phyloP scores from a whole-genome alignment of 2,797 vertebrate genomes.

The Acipenser ruthenus region DNA sequence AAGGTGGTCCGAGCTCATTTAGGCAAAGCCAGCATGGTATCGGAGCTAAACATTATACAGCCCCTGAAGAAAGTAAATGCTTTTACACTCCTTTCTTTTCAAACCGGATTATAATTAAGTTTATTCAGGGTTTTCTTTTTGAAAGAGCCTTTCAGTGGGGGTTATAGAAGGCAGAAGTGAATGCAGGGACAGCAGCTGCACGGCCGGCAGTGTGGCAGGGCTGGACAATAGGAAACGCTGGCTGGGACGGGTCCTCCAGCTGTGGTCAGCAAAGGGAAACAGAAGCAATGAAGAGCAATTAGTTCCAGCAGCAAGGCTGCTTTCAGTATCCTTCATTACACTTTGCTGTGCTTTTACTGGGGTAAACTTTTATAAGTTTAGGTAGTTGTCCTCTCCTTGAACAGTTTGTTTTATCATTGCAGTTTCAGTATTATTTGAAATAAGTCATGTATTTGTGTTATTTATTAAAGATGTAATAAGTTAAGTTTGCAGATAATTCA shows the following conservation, averaged over 20 bases:
- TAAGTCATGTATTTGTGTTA: too few relatives aligned
- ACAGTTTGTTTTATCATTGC: too few relatives aligned
- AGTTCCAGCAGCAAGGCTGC: slow-evolving; percentile 45
- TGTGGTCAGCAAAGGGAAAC: slow-evolving; percentile 73
- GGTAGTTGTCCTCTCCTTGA: too few relatives aligned
- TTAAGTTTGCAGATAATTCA: too few relatives aligned
- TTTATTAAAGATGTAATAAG: too few relatives aligned
- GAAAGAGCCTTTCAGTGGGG: neutral
- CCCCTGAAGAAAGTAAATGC: neutral
- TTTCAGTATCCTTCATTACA: too few relatives aligned
- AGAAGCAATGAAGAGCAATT: slow-evolving; percentile 59
- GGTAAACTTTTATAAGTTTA: too few relatives aligned
- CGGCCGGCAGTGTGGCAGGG: slow-evolving; percentile 2
- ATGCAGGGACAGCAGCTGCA: neutral
- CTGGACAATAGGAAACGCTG: slow-evolving; percentile 25
- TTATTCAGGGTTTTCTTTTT: neutral
- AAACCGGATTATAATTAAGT: neutral
- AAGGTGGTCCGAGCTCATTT: slow-evolving; percentile 35
- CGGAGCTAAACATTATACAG: neutral
- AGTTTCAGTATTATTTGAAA: too few relatives aligned
- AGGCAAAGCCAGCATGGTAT: slow-evolving; percentile 3
- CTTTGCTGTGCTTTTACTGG: too few relatives aligned
- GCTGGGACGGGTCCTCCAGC: slow-evolving; percentile 65
- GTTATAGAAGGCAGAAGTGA: too few relatives aligned
- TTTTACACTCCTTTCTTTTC: neutral